Evolutionary conservation across 1,140 invertebrate species (phyloP), one percentile per base, ranked within the genome.

Genomic region (Liolophura sinensis): DNA sequence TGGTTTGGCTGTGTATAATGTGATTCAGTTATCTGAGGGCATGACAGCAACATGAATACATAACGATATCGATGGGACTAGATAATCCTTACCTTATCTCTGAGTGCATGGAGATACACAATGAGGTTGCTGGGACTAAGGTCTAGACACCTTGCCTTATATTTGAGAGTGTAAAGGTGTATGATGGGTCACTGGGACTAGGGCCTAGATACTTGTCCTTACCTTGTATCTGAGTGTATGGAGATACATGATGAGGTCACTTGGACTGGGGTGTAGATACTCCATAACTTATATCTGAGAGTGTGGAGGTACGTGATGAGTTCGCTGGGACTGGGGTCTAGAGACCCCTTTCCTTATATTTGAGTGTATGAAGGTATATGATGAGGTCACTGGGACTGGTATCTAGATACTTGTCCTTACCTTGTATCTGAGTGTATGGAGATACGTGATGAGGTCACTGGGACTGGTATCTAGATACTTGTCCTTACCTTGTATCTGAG

Each of bases 101-200:
- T 92, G 89, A 94, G 93, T n/a, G 95, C 95, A 84, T 98, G 96
- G 18, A 98, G 88, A 84, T n/a, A n/a, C n/a, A n/a, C n/a, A n/a
- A n/a, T n/a, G n/a, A n/a, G n/a, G n/a, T n/a, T n/a, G n/a, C n/a
- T n/a, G n/a, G n/a, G n/a, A n/a, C n/a, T n/a, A n/a, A n/a, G n/a
- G n/a, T n/a, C n/a, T n/a, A n/a, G n/a, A n/a, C n/a, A n/a, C n/a
- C n/a, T n/a, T n/a, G n/a, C n/a, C 20, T 18, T 24, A 14, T 49
- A 65, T 66, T 18, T 11, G 46, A 20, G 47, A 22, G 11, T 14
- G 20, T 5, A 14, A 47, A 50, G 55, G 16, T 6, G n/a, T 60
- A 25, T 15, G 49, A 52, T 16, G 51, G 20, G 20, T 20, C 20
- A 18, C n/a, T 14, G n/a, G 27, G 31, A n/a, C 62, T 11, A n/a